Percentiles rank a stretch among this genome's conserved stretches.
phyloP scores from a whole-genome alignment of 1,140 invertebrate species.

The Plutomurus gul region DNA sequence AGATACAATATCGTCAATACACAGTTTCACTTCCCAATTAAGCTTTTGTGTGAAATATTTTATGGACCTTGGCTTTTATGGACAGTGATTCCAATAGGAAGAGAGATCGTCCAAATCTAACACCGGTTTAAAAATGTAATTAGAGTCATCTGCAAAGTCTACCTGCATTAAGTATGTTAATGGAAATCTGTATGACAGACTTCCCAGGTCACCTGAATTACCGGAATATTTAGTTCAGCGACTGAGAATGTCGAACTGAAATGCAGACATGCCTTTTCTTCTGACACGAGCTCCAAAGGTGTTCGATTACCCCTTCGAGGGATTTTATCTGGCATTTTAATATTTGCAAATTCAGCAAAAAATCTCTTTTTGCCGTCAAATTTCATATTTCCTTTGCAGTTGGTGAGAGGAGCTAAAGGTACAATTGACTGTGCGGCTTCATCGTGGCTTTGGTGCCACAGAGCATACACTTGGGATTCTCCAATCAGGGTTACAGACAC shows the following conservation, averaged over 20 bases:
- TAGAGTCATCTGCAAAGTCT: background rate
- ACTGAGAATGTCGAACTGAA: background rate
- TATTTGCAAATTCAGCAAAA: background rate
- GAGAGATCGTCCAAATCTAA: background rate
- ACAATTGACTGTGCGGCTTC: background rate
- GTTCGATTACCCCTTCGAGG: background rate
- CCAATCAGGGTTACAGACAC: background rate
- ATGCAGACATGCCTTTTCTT: slow-evolving; percentile 13
- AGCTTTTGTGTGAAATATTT: no score
- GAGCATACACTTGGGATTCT: slow-evolving; percentile 5
- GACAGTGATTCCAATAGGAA: background rate
- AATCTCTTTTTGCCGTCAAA: slow-evolving; percentile 16
- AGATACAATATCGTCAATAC: no score
- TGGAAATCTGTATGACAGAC: no score
- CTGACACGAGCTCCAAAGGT: background rate
- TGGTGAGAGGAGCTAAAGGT: background rate
- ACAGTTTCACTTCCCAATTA: no score
- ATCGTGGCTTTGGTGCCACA: background rate
- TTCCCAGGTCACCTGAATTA: no score
- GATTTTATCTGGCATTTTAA: slow-evolving; percentile 11
- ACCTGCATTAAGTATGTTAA: no score
- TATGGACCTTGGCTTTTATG: slow-evolving; percentile 16
- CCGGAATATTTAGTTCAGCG: background rate
- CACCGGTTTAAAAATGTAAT: background rate
- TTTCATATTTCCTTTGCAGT: background rate